A percentile compares a stretch with the other conserved stretches of the same genome.
phyloP scores from a whole-genome alignment of 2,888 invertebrate species.

The Strigamia transsilvanica region DNA sequence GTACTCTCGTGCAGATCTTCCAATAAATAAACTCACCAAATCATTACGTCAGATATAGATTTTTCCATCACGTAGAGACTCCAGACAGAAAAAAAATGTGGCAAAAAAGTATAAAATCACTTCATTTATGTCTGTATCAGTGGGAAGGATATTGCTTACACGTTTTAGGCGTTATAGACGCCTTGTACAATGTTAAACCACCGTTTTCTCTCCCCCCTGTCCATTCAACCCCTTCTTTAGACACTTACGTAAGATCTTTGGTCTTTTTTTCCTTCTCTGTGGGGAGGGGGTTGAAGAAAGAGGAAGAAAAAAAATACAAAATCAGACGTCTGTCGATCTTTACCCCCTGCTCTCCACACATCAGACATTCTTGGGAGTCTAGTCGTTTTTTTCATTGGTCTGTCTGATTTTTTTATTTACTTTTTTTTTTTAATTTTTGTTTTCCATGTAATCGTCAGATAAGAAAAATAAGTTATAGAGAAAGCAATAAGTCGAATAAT shows the following conservation, averaged over 20 bases:
- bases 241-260: slow-evolving; percentile 24
- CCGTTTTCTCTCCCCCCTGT: neutral
- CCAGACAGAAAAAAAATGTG: neutral
- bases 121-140: neutral
- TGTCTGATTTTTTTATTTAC: slow-evolving; percentile 34
- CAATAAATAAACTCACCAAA: slow-evolving; percentile 17
- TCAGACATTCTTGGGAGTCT: slow-evolving; percentile 28
- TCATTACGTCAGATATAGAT: slow-evolving; percentile 9
- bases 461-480: neutral
- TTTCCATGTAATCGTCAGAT: neutral
- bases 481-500: neutral
- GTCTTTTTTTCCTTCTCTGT: neutral
- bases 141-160: no score
- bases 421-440: neutral
- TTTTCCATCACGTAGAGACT: neutral
- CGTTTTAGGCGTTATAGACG: no score
- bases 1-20: slow-evolving; percentile 3
- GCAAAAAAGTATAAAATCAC: neutral
- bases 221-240: neutral
- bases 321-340: slow-evolving; percentile 26
- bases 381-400: slow-evolving; percentile 12
- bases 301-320: neutral
- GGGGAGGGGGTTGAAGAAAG: slow-evolving; percentile 37
- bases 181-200: neutral
- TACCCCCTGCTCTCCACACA: slow-evolving; percentile 36